A percentile compares a stretch with the other conserved stretches of the same genome.
phyloP scores from a whole-genome alignment of 1,140 invertebrate genomes.

The Drosophila orena region DNA sequence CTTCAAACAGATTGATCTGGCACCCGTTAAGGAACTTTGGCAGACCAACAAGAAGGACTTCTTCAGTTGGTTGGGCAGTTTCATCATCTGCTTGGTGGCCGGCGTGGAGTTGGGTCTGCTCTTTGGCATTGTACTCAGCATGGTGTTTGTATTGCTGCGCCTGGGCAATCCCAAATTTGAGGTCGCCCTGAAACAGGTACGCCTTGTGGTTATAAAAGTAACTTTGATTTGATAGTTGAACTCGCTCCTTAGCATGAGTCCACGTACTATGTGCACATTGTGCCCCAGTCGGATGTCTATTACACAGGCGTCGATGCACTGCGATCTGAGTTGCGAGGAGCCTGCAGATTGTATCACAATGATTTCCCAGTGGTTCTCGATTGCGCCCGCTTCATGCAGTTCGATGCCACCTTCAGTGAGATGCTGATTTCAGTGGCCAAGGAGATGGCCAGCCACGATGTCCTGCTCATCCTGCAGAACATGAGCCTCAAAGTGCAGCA shows the following conservation, averaged over 20 bases:
- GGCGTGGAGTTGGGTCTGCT: slow-evolving; percentile 96
- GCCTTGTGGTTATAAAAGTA: background rate
- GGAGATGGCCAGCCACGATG: slow-evolving; percentile 62
- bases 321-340: slow-evolving; percentile 85
- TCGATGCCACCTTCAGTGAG: slow-evolving; percentile 88
- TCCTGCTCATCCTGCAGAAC: slow-evolving; percentile 64
- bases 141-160: slow-evolving; percentile 92
- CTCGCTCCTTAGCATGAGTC: slow-evolving; percentile 49
- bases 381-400: slow-evolving; percentile 86
- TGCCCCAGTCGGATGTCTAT: slow-evolving; percentile 87
- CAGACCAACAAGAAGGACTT: slow-evolving; percentile 89
- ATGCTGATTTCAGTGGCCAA: slow-evolving; percentile 84
- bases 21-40: slow-evolving; percentile 90
- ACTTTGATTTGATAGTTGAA: background rate
- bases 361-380: slow-evolving; percentile 87
- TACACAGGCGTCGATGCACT: slow-evolving; percentile 89
- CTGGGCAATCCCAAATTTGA: slow-evolving; percentile 91
- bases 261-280: slow-evolving; percentile 86
- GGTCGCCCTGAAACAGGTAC: slow-evolving; percentile 88
- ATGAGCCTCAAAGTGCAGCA: slow-evolving; percentile 68
- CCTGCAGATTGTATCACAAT: slow-evolving; percentile 77
- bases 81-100: slow-evolving; percentile 90
- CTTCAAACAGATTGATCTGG: slow-evolving; percentile 87
- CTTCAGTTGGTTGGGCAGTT: slow-evolving; percentile 90
- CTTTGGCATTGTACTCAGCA: slow-evolving; percentile 92